Evolutionary conservation across 64 coral and sea anemone genomes (phyloP).

Genomic region (Pachyseris speciosa): DNA sequence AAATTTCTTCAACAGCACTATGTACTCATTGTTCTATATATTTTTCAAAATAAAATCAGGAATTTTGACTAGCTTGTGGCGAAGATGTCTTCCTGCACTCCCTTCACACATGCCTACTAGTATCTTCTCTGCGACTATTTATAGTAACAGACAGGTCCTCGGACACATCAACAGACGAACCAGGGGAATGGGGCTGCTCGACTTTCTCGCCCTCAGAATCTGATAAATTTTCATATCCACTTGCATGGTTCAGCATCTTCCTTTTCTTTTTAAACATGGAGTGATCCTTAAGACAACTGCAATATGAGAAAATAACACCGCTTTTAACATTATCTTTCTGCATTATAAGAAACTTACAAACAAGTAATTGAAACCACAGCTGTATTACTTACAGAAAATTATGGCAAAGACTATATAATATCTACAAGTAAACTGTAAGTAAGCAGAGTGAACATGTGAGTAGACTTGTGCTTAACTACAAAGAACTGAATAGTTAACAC

Average conservation of each 20-base stretch:
- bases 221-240: conserved; percentile 2
- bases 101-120: neutral
- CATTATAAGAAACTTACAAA: too few species aligned
- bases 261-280: conserved; percentile 16
- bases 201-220: neutral
- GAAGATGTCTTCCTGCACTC: neutral
- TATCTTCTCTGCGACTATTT: neutral
- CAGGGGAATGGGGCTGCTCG: neutral
- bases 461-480: too few species aligned
- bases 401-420: too few species aligned
- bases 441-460: too few species aligned
- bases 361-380: too few species aligned
- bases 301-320: neutral
- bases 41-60: too few species aligned
- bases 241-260: neutral
- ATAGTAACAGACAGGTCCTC: neutral
- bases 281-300: conserved; percentile 16
- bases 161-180: neutral
- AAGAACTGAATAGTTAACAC: too few species aligned
- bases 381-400: too few species aligned
- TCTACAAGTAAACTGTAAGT: too few species aligned
- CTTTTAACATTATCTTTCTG: neutral
- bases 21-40: too few species aligned
- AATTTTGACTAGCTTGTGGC: too few species aligned
- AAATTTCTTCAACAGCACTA: too few species aligned